These are phyloP conservation scores for Trogon surrucura DNA, from an alignment of 2,113 vertebrate genomes.

Conservation along the genomic window DNA sequence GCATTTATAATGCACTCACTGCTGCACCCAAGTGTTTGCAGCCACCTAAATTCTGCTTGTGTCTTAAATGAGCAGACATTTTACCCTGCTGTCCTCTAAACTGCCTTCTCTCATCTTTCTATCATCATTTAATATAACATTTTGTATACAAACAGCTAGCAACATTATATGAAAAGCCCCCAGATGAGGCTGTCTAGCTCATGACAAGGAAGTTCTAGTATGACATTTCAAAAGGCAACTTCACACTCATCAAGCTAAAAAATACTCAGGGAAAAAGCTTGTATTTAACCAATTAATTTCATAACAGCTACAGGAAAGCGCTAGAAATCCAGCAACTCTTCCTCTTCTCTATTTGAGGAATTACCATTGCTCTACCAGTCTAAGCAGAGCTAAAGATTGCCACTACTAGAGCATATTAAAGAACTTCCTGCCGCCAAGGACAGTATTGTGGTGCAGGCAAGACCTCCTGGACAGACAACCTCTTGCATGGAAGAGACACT, in stretches of 20 bases:
- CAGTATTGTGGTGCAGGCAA: not conserved
- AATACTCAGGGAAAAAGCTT: not conserved
- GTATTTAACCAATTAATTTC: not conserved
- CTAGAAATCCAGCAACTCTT: not conserved
- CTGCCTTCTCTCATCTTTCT: not conserved
- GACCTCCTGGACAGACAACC: not conserved
- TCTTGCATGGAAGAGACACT: not conserved
- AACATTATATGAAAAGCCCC: not conserved
- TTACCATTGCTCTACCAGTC: not conserved
- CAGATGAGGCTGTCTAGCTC: not conserved
- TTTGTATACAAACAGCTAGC: not conserved
- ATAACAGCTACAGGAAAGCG: conserved; percentile 16
- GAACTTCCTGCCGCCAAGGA: conserved; percentile 13
- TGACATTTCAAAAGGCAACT: not conserved
- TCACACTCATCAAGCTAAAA: not conserved
- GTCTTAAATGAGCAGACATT: not conserved
- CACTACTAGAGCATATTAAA: not conserved
- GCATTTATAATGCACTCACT: not conserved
- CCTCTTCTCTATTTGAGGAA: not conserved
- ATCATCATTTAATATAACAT: not conserved
- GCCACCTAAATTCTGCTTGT: not conserved
- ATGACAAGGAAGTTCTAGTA: not conserved
- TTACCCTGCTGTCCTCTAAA: not conserved
- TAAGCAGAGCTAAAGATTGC: not conserved
- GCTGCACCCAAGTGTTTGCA: not conserved